Evolutionary conservation across 2,888 invertebrate species (phyloP).

Genomic region (Chrysopilus asiliformis): DNA sequence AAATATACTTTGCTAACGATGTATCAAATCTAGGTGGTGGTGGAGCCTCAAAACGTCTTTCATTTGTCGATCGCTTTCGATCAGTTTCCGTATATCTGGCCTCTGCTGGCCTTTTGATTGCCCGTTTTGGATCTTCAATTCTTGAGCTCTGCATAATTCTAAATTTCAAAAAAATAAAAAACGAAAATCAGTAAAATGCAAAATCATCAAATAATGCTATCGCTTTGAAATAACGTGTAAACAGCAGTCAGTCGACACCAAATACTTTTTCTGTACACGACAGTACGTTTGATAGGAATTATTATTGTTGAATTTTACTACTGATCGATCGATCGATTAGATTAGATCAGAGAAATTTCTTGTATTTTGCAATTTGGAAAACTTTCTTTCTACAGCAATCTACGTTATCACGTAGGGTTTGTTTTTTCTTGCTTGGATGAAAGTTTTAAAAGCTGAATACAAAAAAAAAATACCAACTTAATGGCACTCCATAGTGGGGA

Average conservation of each 20-base stretch:
- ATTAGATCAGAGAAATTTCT: too few species aligned
- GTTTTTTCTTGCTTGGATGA: too few species aligned
- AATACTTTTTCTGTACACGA: too few species aligned
- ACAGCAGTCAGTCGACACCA: not conserved
- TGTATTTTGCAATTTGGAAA: too few species aligned
- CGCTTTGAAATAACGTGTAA: not conserved
- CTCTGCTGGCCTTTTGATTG: constrained; percentile 28
- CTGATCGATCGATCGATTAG: too few species aligned
- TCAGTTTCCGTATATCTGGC: constrained; percentile 30
- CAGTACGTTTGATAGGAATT: too few species aligned
- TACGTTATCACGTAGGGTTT: too few species aligned
- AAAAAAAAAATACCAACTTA: too few species aligned
- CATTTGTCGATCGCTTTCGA: constrained; percentile 27
- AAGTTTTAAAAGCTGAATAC: too few species aligned
- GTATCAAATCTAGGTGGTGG: constrained; percentile 36
- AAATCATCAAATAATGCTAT: not conserved
- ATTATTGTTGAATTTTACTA: too few species aligned
- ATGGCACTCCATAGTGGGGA: too few species aligned
- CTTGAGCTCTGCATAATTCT: constrained; percentile 32
- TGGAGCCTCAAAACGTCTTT: constrained; percentile 31
- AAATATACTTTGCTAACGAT: constrained; percentile 31
- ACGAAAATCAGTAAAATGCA: constrained; percentile 2
- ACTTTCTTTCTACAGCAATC: too few species aligned
- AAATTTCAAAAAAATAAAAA: constrained; percentile 3
- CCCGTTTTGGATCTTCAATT: constrained; percentile 32